Percentiles rank a stretch among this genome's conserved stretches.
phyloP scores from a whole-genome alignment of 1,140 invertebrate species.

The Neuroterus valhalla region DNA sequence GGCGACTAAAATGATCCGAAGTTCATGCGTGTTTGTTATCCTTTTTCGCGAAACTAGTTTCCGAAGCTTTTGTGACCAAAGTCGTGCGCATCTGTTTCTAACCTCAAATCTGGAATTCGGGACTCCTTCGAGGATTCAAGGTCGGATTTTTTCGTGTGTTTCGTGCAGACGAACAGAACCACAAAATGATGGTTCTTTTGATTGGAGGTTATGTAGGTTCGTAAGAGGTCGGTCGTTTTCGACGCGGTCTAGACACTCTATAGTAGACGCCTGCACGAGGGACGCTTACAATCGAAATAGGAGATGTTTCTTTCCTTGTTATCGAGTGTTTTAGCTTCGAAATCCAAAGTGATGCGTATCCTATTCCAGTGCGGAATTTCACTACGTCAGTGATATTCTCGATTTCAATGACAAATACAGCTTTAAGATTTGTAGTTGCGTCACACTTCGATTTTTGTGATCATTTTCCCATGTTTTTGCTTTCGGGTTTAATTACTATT shows the following conservation, averaged over 20 bases:
- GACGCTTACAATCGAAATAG: neutral
- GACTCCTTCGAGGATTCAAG: neutral
- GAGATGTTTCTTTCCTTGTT: no score
- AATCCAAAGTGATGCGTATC: no score
- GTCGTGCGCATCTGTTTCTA: neutral
- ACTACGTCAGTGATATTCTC: no score
- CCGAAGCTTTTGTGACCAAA: neutral
- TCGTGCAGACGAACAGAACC: neutral
- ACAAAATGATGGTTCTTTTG: neutral
- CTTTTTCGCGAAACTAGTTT: neutral
- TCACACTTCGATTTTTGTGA: no score
- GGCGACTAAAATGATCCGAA: neutral
- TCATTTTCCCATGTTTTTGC: no score
- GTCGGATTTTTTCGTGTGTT: conserved; percentile 5
- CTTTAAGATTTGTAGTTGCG: no score
- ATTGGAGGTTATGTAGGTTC: conserved; percentile 3
- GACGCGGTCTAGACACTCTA: neutral
- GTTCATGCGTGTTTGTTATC: neutral
- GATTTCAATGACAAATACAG: no score
- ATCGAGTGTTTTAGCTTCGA: no score
- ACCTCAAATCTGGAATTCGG: neutral
- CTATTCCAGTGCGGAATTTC: no score
- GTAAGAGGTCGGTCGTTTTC: neutral
- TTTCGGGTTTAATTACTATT: no score
- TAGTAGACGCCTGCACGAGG: neutral